phyloP scores from a whole-genome alignment of 2,113 vertebrate species.

The Tupaia chinensis region DNA sequence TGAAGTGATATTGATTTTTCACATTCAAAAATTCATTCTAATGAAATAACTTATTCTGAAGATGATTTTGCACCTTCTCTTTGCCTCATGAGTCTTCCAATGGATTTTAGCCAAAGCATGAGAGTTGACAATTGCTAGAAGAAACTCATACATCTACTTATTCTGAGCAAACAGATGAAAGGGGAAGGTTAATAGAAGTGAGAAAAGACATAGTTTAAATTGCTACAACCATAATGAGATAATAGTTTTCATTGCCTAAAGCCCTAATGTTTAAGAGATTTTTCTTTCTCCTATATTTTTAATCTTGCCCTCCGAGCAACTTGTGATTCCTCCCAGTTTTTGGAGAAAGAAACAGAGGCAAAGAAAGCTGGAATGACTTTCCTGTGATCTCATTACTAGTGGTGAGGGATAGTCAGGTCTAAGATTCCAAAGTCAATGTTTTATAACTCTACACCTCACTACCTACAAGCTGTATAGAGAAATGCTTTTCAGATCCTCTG shows the following conservation, averaged over 20 bases:
- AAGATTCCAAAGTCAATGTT: slow-evolving; percentile 1
- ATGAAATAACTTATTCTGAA: slow-evolving; percentile 61
- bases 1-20: slow-evolving; percentile 71
- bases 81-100: slow-evolving; percentile 53
- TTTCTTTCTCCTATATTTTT: background rate
- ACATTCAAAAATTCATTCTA: slow-evolving; percentile 64
- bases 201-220: background rate
- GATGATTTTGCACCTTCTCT: slow-evolving; percentile 10
- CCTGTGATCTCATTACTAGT: background rate
- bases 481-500: slow-evolving; percentile 27
- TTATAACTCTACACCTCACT: background rate
- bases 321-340: background rate
- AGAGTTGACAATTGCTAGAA: slow-evolving; percentile 34
- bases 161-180: slow-evolving; percentile 30
- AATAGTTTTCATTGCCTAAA: background rate
- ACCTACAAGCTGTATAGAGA: background rate
- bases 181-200: background rate
- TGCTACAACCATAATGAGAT: background rate
- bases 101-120: slow-evolving; percentile 47
- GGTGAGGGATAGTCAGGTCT: background rate
- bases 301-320: background rate
- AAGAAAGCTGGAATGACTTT: background rate
- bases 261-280: background rate
- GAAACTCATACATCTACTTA: slow-evolving; percentile 8
- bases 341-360: background rate